A percentile compares a stretch with the other conserved stretches of the same genome.
Conservation (phyloP, 2,888 invertebrate species). For the Archips xylosteana region DNA sequence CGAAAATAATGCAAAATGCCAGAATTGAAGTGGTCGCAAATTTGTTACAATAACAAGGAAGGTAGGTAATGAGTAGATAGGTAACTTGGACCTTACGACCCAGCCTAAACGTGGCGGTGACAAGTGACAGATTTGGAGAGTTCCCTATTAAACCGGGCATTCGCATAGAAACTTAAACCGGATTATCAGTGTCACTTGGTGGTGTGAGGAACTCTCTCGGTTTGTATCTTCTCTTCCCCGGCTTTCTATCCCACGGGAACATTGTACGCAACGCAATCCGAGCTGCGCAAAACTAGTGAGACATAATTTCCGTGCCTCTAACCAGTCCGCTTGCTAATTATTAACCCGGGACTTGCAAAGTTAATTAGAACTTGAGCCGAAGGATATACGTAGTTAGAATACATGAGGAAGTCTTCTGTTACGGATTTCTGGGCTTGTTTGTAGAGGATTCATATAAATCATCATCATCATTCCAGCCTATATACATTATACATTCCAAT, state of each 20-base stretch:
- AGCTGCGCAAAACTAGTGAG: slow-evolving; percentile 3
- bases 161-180: too few relatives aligned
- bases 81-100: too few relatives aligned
- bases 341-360: slow-evolving; percentile 46
- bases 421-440: slow-evolving; percentile 27
- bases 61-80: too few relatives aligned
- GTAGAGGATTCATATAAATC: background rate
- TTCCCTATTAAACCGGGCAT: too few relatives aligned
- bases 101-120: too few relatives aligned
- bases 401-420: slow-evolving; percentile 23
- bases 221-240: background rate
- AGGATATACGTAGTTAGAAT: slow-evolving; percentile 26
- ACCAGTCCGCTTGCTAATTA: slow-evolving; percentile 39
- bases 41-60: too few relatives aligned
- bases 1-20: too few relatives aligned
- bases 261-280: background rate
- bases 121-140: too few relatives aligned
- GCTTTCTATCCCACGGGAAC: background rate
- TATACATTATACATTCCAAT: too few relatives aligned
- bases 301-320: background rate
- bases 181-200: too few relatives aligned
- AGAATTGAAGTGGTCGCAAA: too few relatives aligned
- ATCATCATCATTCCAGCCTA: too few relatives aligned
- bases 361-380: slow-evolving; percentile 55
- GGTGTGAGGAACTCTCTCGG: background rate